Conservation (phyloP, 2,797 vertebrate genomes). For the Phylloscopus collybita region DNA sequence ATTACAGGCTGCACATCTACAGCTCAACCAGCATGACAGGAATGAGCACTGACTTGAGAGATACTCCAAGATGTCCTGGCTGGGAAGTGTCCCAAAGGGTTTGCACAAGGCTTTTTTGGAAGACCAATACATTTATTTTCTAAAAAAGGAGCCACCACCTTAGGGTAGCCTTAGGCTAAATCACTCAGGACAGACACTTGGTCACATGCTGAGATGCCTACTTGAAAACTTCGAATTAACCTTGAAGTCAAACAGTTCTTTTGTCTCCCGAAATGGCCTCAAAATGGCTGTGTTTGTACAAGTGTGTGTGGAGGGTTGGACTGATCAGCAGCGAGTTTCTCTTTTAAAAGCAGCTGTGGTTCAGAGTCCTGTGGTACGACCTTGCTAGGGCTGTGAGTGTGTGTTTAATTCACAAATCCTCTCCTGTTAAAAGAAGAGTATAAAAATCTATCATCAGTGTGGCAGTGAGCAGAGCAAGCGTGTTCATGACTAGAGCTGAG, state of each 20-base stretch:
- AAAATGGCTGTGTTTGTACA: not conserved
- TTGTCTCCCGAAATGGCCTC: not conserved
- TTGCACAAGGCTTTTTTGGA: not conserved
- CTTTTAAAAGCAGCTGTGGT: not conserved
- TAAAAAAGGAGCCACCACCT: conserved; percentile 15
- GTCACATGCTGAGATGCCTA: not conserved
- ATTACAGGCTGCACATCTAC: not conserved
- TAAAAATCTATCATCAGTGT: not conserved
- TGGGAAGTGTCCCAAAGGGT: not conserved
- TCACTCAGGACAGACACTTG: conserved; percentile 12
- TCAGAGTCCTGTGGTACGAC: not conserved
- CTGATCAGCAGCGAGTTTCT: not conserved
- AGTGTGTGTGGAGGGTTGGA: not conserved
- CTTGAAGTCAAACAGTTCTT: not conserved
- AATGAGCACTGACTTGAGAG: not conserved
- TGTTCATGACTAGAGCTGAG: not conserved
- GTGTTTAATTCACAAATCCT: conserved; percentile 46
- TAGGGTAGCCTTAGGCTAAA: not conserved
- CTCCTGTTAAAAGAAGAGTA: not conserved
- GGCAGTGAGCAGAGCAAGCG: not conserved
- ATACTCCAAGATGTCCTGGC: not conserved
- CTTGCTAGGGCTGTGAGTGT: not conserved
- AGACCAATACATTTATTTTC: not conserved
- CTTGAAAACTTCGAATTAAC: conserved; percentile 32
- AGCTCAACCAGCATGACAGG: not conserved